Evolutionary conservation across 1,140 invertebrate species (phyloP).

Genomic region (Sipha flava): DNA sequence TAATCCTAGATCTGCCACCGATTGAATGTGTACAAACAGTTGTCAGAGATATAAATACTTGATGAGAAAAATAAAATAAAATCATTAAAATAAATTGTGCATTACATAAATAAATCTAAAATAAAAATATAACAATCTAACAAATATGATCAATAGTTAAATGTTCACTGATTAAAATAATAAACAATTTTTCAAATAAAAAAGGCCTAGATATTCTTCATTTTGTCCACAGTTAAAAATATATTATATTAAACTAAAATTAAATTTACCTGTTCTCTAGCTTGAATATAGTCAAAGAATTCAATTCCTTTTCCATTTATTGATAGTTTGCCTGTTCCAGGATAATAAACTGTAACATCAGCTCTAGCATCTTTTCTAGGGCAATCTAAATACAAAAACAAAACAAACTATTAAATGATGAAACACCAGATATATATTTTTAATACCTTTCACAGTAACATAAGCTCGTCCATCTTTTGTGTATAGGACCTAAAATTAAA

Average conservation of each 20-base stretch:
- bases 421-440: not conserved
- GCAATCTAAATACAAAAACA: conserved; percentile 49
- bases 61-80: too few species aligned
- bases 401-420: not conserved
- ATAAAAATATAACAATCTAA: too few species aligned
- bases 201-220: too few species aligned
- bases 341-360: conserved; percentile 56
- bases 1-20: too few species aligned
- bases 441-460: conserved; percentile 35
- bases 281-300: conserved; percentile 61
- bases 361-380: conserved; percentile 61
- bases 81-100: too few species aligned
- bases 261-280: conserved; percentile 62
- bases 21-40: too few species aligned
- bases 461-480: conserved; percentile 35
- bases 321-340: conserved; percentile 71
- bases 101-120: too few species aligned
- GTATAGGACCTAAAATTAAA: conserved; percentile 33
- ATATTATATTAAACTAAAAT: not conserved
- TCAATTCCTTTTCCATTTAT: conserved; percentile 73
- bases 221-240: not conserved
- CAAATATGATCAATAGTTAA: too few species aligned
- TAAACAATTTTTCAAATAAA: not conserved
- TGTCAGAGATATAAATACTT: too few species aligned
- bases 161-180: too few species aligned